Percentiles rank a stretch among this genome's conserved stretches.
Conservation (phyloP, 2,113 vertebrate genomes). For the Pachyramphus minor region DNA sequence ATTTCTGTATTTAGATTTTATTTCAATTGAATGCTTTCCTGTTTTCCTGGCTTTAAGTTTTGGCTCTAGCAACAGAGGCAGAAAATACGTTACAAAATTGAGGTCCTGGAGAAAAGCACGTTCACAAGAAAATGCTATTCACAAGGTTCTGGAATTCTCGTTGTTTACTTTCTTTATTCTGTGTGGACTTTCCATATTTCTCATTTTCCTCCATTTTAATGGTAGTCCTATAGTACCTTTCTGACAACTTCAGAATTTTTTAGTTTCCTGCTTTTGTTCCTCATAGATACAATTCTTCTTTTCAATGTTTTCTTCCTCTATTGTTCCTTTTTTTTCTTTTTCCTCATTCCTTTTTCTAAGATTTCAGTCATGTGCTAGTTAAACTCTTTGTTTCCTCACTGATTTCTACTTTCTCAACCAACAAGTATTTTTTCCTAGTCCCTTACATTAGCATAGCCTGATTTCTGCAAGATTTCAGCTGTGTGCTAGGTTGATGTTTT, state of each 20-base stretch:
- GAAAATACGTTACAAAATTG: background rate
- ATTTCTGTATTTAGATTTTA: conserved; percentile 32
- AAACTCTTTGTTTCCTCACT: background rate
- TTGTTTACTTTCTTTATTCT: background rate
- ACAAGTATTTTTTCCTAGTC: background rate
- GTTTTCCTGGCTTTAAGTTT: conserved; percentile 20
- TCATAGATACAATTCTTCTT: background rate
- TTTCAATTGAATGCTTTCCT: conserved; percentile 22
- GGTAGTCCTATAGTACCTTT: background rate
- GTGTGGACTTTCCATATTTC: background rate
- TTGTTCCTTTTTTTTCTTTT: background rate
- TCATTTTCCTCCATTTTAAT: background rate
- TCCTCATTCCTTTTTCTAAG: background rate
- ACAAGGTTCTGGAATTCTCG: background rate
- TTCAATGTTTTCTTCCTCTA: background rate
- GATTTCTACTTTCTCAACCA: background rate
- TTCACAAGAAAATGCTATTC: background rate
- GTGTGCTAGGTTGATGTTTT: background rate
- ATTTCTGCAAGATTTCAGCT: background rate
- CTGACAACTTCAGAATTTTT: background rate
- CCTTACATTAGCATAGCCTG: background rate
- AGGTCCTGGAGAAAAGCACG: background rate
- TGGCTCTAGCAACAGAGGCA: background rate
- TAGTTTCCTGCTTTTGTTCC: background rate
- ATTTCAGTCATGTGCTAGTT: background rate